Evolutionary conservation across 2,888 invertebrate species (phyloP), one percentile per base, ranked within the genome.

Genomic region (Dorcus hopei): DNA sequence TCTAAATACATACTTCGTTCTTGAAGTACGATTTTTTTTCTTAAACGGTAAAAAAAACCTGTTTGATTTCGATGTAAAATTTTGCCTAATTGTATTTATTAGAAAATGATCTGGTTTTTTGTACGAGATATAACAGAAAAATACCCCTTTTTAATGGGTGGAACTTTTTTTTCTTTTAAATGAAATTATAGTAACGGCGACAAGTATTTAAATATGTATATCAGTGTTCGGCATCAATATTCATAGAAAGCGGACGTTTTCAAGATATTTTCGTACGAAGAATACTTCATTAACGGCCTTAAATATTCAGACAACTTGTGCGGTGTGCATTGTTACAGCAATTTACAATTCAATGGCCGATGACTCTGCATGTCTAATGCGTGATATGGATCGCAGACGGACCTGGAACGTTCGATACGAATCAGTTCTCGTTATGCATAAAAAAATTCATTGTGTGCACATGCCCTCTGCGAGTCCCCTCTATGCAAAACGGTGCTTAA

Each of bases 291-390:
- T 73, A 73, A 72, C 67, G 69, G 70, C 63, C 69, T 66, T 68
- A 61, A 69, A 69, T 70, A 70, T 72, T 72, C 69, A 68, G 67
- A 66, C 72, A 66, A 72, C 70, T 70, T 71, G 72, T 70, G 70
- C 67, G 70, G 67, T 65, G 60, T 68, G 70, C 67, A 72, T 72
- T 63, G 61, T 70, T 70, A 71, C 62, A 72, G 69, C 70, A 70
- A 73, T 74, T 74, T 74, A 74, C 74, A 74, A 74, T 74, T 74
- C 74, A 74, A 74, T 74, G 70, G 65, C 63, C 65, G 70, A 72
- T 74, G 74, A 73, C 73, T 73, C 64, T 65, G 73, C 74, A 74
- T 72, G 69, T 72, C 70, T 73, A 72, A 68, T 71, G 70, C 59
- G 61, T 58, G 72, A 72, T 73, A 70, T 65, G 64, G 65, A 73